A percentile compares a stretch with the other conserved stretches of the same genome.
phyloP scores from a whole-genome alignment of 2,888 invertebrate genomes.

The Cantharis nigra region DNA sequence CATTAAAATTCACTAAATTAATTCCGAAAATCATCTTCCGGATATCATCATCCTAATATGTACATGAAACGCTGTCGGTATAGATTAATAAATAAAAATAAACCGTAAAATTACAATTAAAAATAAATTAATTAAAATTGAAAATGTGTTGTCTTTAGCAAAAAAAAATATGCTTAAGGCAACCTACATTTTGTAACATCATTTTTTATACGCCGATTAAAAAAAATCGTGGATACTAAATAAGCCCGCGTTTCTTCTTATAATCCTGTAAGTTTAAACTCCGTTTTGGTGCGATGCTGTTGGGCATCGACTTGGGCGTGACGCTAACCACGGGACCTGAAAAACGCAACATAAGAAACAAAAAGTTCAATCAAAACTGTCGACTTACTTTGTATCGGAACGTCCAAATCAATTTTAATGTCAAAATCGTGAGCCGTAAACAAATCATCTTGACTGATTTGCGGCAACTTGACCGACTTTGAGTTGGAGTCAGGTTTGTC shows the following conservation, averaged over 20 bases:
- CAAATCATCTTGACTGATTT: slow-evolving; percentile 59
- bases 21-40: neutral
- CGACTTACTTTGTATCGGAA: slow-evolving; percentile 76
- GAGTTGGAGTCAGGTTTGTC: slow-evolving; percentile 35
- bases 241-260: slow-evolving; percentile 90
- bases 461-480: slow-evolving; percentile 46
- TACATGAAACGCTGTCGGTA: neutral
- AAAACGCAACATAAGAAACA: slow-evolving; percentile 45
- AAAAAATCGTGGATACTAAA: slow-evolving; percentile 54
- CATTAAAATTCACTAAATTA: neutral
- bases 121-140: neutral
- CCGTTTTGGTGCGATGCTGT: slow-evolving; percentile 79
- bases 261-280: slow-evolving; percentile 90
- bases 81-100: neutral
- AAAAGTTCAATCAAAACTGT: neutral
- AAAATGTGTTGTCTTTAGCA: neutral
- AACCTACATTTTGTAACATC: neutral
- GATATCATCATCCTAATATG: neutral
- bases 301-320: slow-evolving; percentile 72
- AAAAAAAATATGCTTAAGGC: neutral
- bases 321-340: slow-evolving; percentile 71
- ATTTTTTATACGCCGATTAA: neutral
- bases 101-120: neutral
- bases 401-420: slow-evolving; percentile 89
- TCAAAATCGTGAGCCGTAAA: slow-evolving; percentile 87